Evolutionary conservation across 2,888 invertebrate genomes (phyloP).

Genomic region (Pristionchus japonicus): DNA sequence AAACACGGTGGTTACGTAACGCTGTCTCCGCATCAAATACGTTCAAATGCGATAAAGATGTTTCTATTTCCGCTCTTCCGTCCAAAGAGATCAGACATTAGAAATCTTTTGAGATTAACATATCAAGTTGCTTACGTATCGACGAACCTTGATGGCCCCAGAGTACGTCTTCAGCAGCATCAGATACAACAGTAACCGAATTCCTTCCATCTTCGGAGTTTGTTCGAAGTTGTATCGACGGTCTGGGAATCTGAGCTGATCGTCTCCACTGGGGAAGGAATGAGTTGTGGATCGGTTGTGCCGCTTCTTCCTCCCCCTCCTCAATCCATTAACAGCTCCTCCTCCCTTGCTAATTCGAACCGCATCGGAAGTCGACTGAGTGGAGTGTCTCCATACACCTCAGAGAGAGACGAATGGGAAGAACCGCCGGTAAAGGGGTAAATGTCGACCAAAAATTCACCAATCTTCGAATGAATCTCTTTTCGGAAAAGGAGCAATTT

Average conservation of each 20-base stretch:
- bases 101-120: no score
- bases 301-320: not conserved
- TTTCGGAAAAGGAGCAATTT: not conserved
- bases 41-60: no score
- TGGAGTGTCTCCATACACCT: not conserved
- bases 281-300: not conserved
- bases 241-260: not conserved
- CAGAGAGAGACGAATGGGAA: not conserved
- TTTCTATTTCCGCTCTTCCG: no score
- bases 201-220: not conserved
- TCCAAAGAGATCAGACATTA: no score
- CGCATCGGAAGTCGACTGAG: conserved; percentile 33
- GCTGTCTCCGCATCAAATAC: no score
- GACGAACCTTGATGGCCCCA: not conserved
- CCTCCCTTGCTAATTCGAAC: conserved; percentile 11
- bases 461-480: not conserved
- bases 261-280: not conserved
- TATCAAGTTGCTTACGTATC: no score
- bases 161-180: not conserved
- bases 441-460: not conserved
- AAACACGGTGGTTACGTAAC: no score
- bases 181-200: not conserved
- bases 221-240: not conserved
- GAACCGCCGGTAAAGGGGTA: not conserved
- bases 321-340: not conserved